These are phyloP conservation scores for Homarus americanus DNA, from an alignment of 1,140 invertebrate genomes.

Conservation along the genomic window DNA sequence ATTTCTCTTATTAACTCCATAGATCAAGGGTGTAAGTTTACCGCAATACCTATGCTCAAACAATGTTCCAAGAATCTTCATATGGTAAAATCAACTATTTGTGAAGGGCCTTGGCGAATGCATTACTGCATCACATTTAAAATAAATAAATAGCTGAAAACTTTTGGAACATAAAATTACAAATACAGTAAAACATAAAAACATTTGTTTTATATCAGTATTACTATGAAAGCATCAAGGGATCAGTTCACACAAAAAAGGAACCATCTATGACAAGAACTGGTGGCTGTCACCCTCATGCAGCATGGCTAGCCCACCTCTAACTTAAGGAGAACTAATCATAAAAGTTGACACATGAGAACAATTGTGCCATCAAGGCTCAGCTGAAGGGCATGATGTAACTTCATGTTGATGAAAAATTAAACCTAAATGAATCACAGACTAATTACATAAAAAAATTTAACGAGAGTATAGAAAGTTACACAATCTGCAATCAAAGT, in stretches of 20 bases:
- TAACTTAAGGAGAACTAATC: slow-evolving; percentile 37
- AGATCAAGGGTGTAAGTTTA: neutral
- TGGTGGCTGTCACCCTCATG: slow-evolving; percentile 63
- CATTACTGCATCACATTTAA: slow-evolving; percentile 34
- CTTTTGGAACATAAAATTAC: slow-evolving; percentile 31
- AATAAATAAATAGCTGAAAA: slow-evolving; percentile 52
- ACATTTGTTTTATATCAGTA: neutral
- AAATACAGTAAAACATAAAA: slow-evolving; percentile 41
- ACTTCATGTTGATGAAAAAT: too few species aligned
- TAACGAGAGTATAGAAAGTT: neutral
- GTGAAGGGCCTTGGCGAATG: neutral
- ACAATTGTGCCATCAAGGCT: slow-evolving; percentile 27
- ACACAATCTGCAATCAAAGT: neutral
- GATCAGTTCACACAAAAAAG: neutral
- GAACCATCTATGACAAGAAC: slow-evolving; percentile 47
- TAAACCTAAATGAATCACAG: neutral
- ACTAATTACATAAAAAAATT: neutral
- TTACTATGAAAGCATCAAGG: slow-evolving; percentile 6
- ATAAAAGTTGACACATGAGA: slow-evolving; percentile 3
- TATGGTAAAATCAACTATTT: neutral
- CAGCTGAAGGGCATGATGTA: slow-evolving; percentile 50
- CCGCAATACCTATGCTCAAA: neutral
- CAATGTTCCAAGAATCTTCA: neutral
- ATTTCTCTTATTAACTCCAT: neutral
- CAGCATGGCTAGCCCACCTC: slow-evolving; percentile 35